Conservation (phyloP, 2,113 vertebrate species). For the Rhea americana region DNA sequence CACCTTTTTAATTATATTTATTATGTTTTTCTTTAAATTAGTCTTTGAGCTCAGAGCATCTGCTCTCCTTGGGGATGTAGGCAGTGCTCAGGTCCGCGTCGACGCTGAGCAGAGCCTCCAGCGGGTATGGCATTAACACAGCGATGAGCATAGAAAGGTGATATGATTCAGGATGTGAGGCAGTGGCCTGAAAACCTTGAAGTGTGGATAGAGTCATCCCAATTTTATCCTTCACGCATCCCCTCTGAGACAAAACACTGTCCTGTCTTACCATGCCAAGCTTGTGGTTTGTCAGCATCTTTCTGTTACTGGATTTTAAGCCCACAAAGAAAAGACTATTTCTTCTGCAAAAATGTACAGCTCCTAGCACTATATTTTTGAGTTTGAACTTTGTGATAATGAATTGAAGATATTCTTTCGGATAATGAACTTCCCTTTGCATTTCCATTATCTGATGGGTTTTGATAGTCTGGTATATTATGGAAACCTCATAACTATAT, state of each 20-base stretch:
- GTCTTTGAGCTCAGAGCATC: neutral
- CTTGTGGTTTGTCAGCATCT: neutral
- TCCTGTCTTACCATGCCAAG: neutral
- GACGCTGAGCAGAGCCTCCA: neutral
- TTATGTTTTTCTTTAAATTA: neutral
- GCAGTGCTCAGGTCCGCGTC: neutral
- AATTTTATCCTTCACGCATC: neutral
- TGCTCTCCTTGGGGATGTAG: neutral
- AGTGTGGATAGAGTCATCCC: neutral
- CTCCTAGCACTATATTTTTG: neutral
- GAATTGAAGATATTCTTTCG: neutral
- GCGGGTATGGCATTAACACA: fast-evolving
- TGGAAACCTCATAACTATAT: neutral
- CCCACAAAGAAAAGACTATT: neutral
- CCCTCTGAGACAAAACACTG: neutral
- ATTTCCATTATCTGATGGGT: neutral
- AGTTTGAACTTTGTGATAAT: neutral
- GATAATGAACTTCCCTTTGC: neutral
- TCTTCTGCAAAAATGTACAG: neutral
- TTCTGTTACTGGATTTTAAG: neutral
- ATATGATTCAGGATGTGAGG: neutral
- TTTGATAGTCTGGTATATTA: neutral
- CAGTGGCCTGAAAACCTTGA: neutral
- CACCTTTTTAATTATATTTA: neutral
- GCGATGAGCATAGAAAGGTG: neutral